Evolutionary conservation across 2,113 vertebrate genomes (phyloP).

Genomic region (Catharus bicknelli): DNA sequence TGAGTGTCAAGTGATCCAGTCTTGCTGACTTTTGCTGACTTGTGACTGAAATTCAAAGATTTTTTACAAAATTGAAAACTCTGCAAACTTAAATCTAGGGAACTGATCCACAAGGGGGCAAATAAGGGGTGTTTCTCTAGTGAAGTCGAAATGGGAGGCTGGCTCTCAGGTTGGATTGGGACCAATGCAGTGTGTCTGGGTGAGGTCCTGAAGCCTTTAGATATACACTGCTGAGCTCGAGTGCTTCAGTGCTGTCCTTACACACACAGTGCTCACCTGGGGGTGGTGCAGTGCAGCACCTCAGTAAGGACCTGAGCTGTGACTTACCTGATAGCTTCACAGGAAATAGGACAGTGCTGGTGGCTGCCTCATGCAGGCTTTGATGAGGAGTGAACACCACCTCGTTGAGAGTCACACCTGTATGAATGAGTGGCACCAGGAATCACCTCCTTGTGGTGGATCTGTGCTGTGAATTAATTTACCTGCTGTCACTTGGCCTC

Average conservation of each 20-base stretch:
- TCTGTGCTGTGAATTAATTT: not conserved
- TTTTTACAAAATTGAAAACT: not conserved
- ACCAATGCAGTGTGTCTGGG: not conserved
- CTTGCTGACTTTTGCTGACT: conserved; percentile 8
- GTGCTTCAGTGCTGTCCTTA: not conserved
- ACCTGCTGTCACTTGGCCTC: not conserved
- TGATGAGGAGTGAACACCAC: not conserved
- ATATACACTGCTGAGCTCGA: rapidly evolving
- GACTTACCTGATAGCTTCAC: not conserved
- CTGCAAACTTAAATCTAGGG: not conserved
- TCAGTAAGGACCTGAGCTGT: not conserved
- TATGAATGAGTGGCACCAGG: not conserved
- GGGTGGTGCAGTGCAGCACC: not conserved
- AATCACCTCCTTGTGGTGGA: not conserved
- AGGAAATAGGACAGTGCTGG: not conserved
- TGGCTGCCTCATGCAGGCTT: not conserved
- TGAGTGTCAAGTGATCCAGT: not conserved
- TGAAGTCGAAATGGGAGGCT: rapidly evolving
- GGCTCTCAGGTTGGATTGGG: not conserved
- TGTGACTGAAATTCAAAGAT: not conserved
- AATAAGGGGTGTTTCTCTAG: not conserved
- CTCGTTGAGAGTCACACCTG: not conserved
- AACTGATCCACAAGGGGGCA: not conserved
- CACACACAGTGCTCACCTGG: not conserved
- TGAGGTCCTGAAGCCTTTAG: not conserved